Base-by-base conservation (phyloP, 37 sponge, comb jelly and placozoan species). In the Haliclona indistincta region DNA sequence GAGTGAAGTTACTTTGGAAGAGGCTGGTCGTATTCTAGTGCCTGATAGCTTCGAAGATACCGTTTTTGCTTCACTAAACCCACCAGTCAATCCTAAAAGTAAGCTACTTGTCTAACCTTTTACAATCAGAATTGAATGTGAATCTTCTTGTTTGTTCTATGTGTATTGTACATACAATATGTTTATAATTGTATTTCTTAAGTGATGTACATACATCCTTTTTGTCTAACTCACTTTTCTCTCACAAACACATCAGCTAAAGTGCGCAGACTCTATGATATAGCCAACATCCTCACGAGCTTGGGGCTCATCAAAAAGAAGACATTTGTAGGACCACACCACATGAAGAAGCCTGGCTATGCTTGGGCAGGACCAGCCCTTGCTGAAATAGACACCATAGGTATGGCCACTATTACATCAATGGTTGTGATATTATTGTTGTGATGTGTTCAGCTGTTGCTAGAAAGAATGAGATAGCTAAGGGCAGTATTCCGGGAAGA, bases 191-290 rank as follows among this genome's bases (percentile, higher is more conserved):
- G 25, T 28, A 26, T 20, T 20, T 20, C 8, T 11, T 61, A 61
- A 13, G 8, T 10, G 28, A 20, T 11, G 4, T 10, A 17, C 26
- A 6, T 29, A 55, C n/a, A 2, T 28, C 51, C 38, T 4, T 30
- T 20, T 54, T 33, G 20, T 54, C 39, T 36, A n/a, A 10, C 39
- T 23, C 37, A 23, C 20, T 74, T 20, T 22, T 38, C 20, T 61
- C n/a, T 32, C 4, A 19, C 52, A 33, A 17, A 33, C 10, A 17
- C 36, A 36, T 26, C 73, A 88, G 93, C 88, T n/a, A 95, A 95
- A 68, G 95, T 95, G 25, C 77, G 95, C n/a, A 54, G 95, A 41
- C 78, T 95, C 60, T 95, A 95, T 65, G 95, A 95, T 79, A 91
- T 95, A 51, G 92, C 95, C 63, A 95, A 95, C 64, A 83, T 95